Evolutionary conservation across 2,888 invertebrate genomes (phyloP), one percentile per base, ranked within the genome.

Genomic region (Leistus spinibarbis): DNA sequence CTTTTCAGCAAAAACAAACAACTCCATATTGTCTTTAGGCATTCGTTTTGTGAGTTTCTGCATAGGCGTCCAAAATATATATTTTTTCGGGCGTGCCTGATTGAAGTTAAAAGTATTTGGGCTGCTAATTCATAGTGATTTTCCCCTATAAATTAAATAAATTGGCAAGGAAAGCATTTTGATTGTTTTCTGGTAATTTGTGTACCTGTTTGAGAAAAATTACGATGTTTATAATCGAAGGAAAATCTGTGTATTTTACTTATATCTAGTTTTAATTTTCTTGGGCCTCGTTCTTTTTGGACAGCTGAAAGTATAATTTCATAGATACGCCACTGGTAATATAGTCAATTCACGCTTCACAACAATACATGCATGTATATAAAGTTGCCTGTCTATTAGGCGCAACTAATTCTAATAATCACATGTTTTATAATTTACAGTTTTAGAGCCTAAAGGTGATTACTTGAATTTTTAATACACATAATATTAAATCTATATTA

Each of bases 271-370:
- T 85, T 82, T 63, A 85, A 80, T 82, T 89, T 90, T 73, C 95
- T 86, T 0, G 95, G 95, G 0, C 95, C 95, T 71, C 95, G 87
- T 83, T 95, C 95, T 83, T 93, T 92, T 86, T 95, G 95, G 0
- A 95, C 95, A 17, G 95, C 95, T 93, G 80, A 62, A 80, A 19
- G 3, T 20, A 3, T 3, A 60, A 19, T 60, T 22, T 54, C 10
- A 27, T 27, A 20, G 19, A 23, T 40, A 40, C 40, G 40, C 40
- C 40, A 40, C 40, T 40, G 40, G 40, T 13, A 40, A 40, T 10
- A 40, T 40, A 40, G 40, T 13, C n/a, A n/a, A n/a, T n/a, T 40
- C 13, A 40, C 40, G 40, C 40, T 9, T 19, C 3, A 1, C 9
- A 3, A 10, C 3, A 16, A 17, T 60, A 9, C 4, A 19, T 0